Evolutionary conservation across 2,888 invertebrate genomes (phyloP).

Genomic region (Pyrgus malvae): DNA sequence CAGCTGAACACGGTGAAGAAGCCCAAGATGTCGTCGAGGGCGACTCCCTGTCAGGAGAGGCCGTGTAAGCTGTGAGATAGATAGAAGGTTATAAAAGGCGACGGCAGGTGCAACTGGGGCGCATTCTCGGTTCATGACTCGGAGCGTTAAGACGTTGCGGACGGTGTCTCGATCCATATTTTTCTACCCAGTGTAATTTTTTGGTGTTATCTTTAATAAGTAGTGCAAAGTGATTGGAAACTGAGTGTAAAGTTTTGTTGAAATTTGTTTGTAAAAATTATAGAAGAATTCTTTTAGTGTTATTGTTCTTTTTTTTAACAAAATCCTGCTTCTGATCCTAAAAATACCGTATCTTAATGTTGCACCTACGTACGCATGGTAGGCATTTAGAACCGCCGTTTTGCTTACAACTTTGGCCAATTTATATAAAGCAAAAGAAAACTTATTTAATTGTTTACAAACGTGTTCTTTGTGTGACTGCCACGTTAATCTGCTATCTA

Average conservation of each 20-base stretch:
- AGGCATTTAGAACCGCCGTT: too few relatives aligned
- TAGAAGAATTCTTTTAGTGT: neutral
- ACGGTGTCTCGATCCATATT: conserved; percentile 1
- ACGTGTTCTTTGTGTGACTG: too few relatives aligned
- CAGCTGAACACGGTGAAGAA: neutral
- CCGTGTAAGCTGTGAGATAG: neutral
- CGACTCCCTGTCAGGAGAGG: conserved; percentile 1
- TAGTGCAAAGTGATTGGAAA: neutral
- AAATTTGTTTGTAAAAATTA: neutral
- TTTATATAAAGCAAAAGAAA: too few relatives aligned
- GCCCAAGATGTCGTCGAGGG: neutral
- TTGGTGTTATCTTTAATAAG: neutral
- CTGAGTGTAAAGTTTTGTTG: neutral
- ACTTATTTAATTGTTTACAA: too few relatives aligned
- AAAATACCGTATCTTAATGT: too few relatives aligned
- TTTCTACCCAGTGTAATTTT: neutral
- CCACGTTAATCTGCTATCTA: too few relatives aligned
- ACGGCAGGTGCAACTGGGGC: neutral
- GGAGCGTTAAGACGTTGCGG: neutral
- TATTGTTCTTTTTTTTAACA: conserved; percentile 34
- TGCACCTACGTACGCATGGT: too few relatives aligned
- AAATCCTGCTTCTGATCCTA: neutral
- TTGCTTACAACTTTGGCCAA: too few relatives aligned
- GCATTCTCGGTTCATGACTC: neutral
- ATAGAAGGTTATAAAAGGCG: neutral